Conservation (phyloP, 2,888 invertebrate species). For the Campoplex nolae region DNA sequence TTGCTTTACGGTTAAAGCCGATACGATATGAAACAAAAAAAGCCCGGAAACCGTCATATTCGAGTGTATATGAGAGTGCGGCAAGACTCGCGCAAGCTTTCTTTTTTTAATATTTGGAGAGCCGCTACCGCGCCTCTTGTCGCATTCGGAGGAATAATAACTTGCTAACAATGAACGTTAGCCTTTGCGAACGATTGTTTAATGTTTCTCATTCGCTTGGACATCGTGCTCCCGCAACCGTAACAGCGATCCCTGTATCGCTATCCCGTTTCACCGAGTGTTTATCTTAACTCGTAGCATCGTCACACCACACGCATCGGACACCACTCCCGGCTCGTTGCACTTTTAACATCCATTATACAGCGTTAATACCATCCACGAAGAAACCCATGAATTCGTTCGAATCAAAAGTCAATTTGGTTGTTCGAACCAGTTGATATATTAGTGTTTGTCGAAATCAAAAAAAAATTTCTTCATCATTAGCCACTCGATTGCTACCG, state of each 20-base stretch:
- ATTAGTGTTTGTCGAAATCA: not conserved
- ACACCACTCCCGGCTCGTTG: slow-evolving; percentile 27
- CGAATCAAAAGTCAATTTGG: not conserved
- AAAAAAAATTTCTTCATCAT: not conserved
- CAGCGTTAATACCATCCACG: not conserved
- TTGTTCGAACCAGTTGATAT: not conserved
- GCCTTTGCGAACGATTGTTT: slow-evolving; percentile 45
- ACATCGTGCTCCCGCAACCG: slow-evolving; percentile 63
- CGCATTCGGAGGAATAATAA: slow-evolving; percentile 20
- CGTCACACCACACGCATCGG: slow-evolving; percentile 43
- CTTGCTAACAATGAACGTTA: slow-evolving; percentile 25
- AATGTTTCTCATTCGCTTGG: slow-evolving; percentile 62
- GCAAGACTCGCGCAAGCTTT: too few species aligned
- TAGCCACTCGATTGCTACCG: not conserved
- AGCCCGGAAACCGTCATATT: too few species aligned
- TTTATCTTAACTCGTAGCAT: slow-evolving; percentile 64
- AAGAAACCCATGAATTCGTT: not conserved
- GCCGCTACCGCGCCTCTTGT: not conserved
- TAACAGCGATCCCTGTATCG: slow-evolving; percentile 69
- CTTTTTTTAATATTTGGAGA: too few species aligned
- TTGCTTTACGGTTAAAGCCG: not conserved
- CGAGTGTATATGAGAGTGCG: too few species aligned
- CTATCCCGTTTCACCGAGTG: slow-evolving; percentile 69
- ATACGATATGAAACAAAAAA: too few species aligned
- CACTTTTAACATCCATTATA: slow-evolving; percentile 17